phyloP scores from a whole-genome alignment of 2,113 vertebrate genomes.

The Brienomyrus longianalis region DNA sequence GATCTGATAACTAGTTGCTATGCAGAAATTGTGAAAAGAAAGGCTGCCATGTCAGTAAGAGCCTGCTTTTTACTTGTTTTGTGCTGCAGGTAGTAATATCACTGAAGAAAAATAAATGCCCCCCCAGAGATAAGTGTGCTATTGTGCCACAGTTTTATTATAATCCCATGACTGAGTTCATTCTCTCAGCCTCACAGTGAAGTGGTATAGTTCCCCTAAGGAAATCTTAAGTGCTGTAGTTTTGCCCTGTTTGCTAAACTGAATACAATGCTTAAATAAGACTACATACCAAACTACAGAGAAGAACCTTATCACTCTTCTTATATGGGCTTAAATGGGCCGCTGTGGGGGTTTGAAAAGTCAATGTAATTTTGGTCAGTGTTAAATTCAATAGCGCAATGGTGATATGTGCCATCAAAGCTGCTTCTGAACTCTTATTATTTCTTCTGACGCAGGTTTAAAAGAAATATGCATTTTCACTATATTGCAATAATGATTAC shows the following conservation, averaged over 20 bases:
- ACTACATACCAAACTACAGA: conserved; percentile 11
- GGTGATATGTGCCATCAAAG: background rate
- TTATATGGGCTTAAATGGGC: background rate
- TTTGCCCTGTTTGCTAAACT: conserved; percentile 32
- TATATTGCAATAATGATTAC: background rate
- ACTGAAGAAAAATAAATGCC: background rate
- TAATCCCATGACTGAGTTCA: conserved; percentile 11
- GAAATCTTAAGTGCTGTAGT: conserved; percentile 22
- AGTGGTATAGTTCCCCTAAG: background rate
- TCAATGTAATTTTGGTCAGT: background rate
- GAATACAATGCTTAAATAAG: conserved; percentile 35
- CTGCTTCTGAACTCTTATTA: background rate
- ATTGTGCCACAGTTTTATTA: conserved; percentile 21
- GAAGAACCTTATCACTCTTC: background rate
- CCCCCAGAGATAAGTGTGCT: conserved; percentile 13
- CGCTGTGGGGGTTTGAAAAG: background rate
- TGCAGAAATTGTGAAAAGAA: background rate
- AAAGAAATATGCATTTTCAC: background rate
- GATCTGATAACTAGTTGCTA: background rate
- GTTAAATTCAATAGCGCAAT: background rate
- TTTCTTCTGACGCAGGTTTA: background rate
- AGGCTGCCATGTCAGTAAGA: background rate
- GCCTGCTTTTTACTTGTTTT: background rate
- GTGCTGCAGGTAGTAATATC: conserved; percentile 10
- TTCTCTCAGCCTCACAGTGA: background rate